Evolutionary conservation across 1,140 invertebrate genomes (phyloP).

Genomic region (Acyrthosiphon pisum): DNA sequence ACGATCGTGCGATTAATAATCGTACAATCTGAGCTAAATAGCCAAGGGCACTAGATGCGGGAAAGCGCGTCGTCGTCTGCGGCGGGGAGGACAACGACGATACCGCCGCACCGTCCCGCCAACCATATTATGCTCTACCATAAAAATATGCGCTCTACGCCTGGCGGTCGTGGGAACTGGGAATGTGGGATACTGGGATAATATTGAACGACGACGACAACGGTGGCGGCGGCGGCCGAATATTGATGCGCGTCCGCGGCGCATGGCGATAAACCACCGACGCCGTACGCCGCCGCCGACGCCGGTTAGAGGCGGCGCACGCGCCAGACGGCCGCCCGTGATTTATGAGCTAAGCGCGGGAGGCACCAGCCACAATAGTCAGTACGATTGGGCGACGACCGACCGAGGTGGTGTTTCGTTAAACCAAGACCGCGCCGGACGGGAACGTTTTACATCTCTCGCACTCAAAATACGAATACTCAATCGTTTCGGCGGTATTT

Average conservation of each 20-base stretch:
- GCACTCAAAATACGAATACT: neutral
- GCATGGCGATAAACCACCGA: neutral
- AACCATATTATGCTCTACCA: neutral
- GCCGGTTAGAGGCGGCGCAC: neutral
- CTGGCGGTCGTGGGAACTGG: neutral
- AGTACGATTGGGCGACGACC: conserved; percentile 9
- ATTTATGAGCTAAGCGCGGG: conserved; percentile 5
- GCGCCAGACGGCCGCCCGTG: neutral
- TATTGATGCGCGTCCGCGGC: neutral
- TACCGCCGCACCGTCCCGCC: neutral
- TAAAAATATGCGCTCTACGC: too few species aligned
- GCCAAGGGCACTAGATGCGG: too few species aligned
- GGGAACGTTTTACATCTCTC: neutral
- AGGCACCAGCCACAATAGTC: neutral
- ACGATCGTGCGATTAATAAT: neutral
- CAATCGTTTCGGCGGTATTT: neutral
- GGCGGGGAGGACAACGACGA: neutral
- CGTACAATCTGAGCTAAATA: neutral
- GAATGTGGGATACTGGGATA: neutral
- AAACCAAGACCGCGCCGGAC: neutral
- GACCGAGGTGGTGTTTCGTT: neutral
- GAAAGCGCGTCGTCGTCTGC: neutral
- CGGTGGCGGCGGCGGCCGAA: neutral
- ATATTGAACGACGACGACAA: neutral
- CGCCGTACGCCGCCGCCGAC: neutral